Percentiles rank a stretch among this genome's conserved stretches.
These are phyloP conservation scores for Alsophila aescularia DNA, from an alignment of 2,888 invertebrate species.

Conservation along the genomic window DNA sequence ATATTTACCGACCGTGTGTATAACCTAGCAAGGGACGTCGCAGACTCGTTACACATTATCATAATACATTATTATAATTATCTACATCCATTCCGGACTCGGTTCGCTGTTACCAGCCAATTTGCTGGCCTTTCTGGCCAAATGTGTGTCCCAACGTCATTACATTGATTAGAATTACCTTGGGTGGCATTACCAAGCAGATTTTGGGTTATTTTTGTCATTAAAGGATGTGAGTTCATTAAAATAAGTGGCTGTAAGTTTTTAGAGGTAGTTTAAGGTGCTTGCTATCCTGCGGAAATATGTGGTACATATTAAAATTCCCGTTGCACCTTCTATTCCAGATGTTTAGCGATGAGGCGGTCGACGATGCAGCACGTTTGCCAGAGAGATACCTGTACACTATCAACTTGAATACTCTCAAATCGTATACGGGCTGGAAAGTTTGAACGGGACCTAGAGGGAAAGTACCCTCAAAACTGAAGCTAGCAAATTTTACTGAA, in stretches of 20 bases:
- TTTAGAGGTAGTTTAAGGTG: neutral
- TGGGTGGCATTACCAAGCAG: slow-evolving; percentile 26
- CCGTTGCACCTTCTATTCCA: too few species aligned
- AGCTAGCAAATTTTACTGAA: too few species aligned
- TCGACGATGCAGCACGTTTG: too few species aligned
- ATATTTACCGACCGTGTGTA: slow-evolving; percentile 43
- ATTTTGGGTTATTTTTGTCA: slow-evolving; percentile 20
- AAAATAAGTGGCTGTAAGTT: slow-evolving; percentile 7
- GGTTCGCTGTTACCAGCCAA: slow-evolving; percentile 48
- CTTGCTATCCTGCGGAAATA: neutral
- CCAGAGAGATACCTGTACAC: too few species aligned
- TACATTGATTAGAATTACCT: slow-evolving; percentile 49
- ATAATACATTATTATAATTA: slow-evolving; percentile 69
- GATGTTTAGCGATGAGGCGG: too few species aligned
- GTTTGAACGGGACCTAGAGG: too few species aligned
- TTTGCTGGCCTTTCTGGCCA: slow-evolving; percentile 51
- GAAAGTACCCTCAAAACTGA: too few species aligned
- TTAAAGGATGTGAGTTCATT: slow-evolving; percentile 8
- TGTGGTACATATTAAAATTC: too few species aligned
- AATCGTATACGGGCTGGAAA: too few species aligned
- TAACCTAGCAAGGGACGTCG: slow-evolving; percentile 41
- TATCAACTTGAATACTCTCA: too few species aligned
- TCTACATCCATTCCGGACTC: slow-evolving; percentile 55
- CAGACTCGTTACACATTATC: slow-evolving; percentile 63
- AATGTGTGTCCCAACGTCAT: slow-evolving; percentile 52